Evolutionary conservation across 2,797 vertebrate genomes (phyloP).

Genomic region (Allobates femoralis): DNA sequence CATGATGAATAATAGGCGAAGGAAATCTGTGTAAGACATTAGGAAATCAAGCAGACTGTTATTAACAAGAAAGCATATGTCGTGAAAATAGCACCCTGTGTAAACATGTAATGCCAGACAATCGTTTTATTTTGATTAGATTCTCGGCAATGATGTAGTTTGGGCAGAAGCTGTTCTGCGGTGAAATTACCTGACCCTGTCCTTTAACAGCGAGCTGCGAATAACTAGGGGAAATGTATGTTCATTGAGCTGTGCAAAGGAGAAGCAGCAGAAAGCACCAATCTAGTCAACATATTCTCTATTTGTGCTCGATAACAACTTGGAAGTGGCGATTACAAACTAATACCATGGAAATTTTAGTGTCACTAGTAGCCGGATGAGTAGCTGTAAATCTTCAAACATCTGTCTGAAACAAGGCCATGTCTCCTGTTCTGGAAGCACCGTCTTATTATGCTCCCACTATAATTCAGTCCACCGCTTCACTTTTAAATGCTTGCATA

Average conservation of each 20-base stretch:
- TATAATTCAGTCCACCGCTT: slow-evolving; percentile 50
- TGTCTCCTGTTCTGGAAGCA: not conserved
- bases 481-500: slow-evolving; percentile 43
- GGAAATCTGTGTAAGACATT: slow-evolving; percentile 17
- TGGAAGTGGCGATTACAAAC: slow-evolving; percentile 51
- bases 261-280: slow-evolving; percentile 19
- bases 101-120: slow-evolving; percentile 36
- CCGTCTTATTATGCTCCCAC: slow-evolving; percentile 24
- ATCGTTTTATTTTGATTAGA: slow-evolving; percentile 37
- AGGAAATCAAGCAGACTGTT: slow-evolving; percentile 25
- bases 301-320: slow-evolving; percentile 42
- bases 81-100: slow-evolving; percentile 13
- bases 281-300: slow-evolving; percentile 42
- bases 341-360: slow-evolving; percentile 56
- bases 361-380: slow-evolving; percentile 46
- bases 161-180: slow-evolving; percentile 23
- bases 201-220: slow-evolving; percentile 32
- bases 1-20: not conserved
- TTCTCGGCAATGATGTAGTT: slow-evolving; percentile 23
- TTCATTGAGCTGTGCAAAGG: slow-evolving; percentile 45
- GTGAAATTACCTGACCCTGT: slow-evolving; percentile 50
- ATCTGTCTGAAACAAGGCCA: slow-evolving; percentile 22
- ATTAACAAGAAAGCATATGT: slow-evolving; percentile 45
- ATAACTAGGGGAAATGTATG: slow-evolving; percentile 35
- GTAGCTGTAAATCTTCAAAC: slow-evolving; percentile 32